Percentiles rank a stretch among this genome's conserved stretches.
phyloP scores from a whole-genome alignment of 2,113 vertebrate genomes.

The Coracopsis vasa region DNA sequence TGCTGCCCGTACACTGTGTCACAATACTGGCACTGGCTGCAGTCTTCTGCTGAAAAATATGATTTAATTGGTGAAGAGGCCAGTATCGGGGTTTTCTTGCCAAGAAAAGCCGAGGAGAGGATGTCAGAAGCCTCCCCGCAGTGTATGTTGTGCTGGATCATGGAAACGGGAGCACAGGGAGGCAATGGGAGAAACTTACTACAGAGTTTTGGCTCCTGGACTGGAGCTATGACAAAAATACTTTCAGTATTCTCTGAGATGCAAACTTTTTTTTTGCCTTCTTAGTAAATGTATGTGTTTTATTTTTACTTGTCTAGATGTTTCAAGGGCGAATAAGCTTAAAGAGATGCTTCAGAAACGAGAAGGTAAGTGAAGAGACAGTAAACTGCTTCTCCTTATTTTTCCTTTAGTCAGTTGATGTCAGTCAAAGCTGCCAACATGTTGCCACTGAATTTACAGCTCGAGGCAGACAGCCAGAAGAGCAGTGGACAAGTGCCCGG shows the following conservation, averaged over 20 bases:
- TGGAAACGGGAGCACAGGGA: neutral
- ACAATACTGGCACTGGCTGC: neutral
- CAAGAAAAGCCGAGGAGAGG: neutral
- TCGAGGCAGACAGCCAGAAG: neutral
- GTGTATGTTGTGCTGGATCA: rapidly evolving
- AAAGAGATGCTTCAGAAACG: slow-evolving; percentile 81
- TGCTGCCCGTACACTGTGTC: neutral
- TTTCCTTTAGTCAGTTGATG: rapidly evolving
- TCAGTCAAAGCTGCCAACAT: rapidly evolving
- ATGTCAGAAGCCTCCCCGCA: neutral
- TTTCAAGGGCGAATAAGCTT: slow-evolving; percentile 78
- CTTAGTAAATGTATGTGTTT: neutral
- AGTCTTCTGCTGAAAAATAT: neutral
- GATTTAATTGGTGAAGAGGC: neutral
- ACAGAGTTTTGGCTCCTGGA: neutral
- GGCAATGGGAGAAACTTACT: neutral
- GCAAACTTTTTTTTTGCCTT: neutral
- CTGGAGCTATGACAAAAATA: neutral
- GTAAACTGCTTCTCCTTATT: neutral
- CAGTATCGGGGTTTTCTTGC: neutral
- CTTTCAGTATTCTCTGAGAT: neutral
- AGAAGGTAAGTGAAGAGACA: slow-evolving; percentile 73
- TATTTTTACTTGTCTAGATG: slow-evolving; percentile 71
- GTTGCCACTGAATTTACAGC: neutral
- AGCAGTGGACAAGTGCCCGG: rapidly evolving